Base-by-base conservation (phyloP, 2,113 vertebrate species). In the Platichthys flesus region DNA sequence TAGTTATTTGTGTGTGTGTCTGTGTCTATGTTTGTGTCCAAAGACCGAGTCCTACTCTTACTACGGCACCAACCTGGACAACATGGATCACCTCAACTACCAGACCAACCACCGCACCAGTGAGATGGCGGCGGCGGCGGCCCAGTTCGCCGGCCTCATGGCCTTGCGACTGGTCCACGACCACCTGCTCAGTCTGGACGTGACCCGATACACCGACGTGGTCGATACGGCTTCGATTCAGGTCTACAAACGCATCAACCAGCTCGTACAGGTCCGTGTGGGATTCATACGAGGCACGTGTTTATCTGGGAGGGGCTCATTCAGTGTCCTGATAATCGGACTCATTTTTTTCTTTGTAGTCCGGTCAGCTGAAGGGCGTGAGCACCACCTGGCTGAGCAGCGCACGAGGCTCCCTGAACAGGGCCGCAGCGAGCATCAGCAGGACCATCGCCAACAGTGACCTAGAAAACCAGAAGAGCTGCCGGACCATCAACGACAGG, bases 401-500 rank as follows among this genome's bases (percentile, higher is more conserved):
- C 3, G 97, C 96, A n/a, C 82, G 82, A 14, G 94, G 96, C 40
- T 95, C 96, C 68, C 98, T 94, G 52, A 55, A 60, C 4, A 91
- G 96, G 13, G 97, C 96, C 1, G 89, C 86, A 2, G 14, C 2
- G 0, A 4, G 9, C 18, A 89, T 98, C 74, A 78, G n/a, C 1
- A 55, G 0, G 0, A 90, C 90, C 54, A 88, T 95, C 0, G 0
- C 0, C 1, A 93, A 93, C 42, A 95, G 95, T 0, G 95, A 98
- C 84, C 42, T 82, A 13, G 82, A 76, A 0, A 90, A 97, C 76
- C 74, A 15, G 12, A 85, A 94, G 9, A 76, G 95, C 68, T 95
- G 95, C 83, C 95, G 95, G 9, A 83, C 89, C 64, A 86, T 98
- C 85, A 99, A 99, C 67, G 94, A 98, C 86, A 95, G 96, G 61